Percentiles rank a stretch among this genome's conserved stretches.
These are phyloP conservation scores for Leptoteleia sp. DNA, from an alignment of 1,140 invertebrate genomes.

Conservation along the genomic window DNA sequence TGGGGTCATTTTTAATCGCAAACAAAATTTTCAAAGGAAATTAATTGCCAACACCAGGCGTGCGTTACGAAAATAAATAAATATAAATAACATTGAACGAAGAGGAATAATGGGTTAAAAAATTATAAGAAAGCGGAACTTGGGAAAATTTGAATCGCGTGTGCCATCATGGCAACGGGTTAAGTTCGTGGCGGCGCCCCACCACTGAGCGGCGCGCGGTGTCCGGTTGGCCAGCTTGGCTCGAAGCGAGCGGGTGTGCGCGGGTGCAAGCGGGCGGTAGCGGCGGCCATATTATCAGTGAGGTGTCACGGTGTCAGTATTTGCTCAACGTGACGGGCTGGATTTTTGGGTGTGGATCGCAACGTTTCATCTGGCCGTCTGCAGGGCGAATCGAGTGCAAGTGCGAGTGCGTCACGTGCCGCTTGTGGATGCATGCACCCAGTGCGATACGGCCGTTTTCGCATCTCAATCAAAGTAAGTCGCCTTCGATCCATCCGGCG, in stretches of 20 bases:
- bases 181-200: constrained; percentile 12
- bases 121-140: too few species aligned
- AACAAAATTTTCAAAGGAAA: too few species aligned
- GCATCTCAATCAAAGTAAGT: constrained; percentile 43
- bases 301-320: constrained; percentile 82
- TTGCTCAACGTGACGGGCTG: constrained; percentile 78
- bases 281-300: constrained; percentile 80
- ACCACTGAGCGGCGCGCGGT: neutral
- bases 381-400: constrained; percentile 68
- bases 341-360: constrained; percentile 80
- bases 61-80: too few species aligned
- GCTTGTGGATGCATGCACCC: constrained; percentile 72
- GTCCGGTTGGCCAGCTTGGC: constrained; percentile 32
- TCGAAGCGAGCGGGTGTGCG: constrained; percentile 13
- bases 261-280: constrained; percentile 40
- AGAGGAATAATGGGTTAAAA: too few species aligned
- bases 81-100: too few species aligned
- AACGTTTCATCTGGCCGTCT: constrained; percentile 69
- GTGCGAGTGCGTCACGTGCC: constrained; percentile 70
- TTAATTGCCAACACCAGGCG: too few species aligned
- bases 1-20: too few species aligned
- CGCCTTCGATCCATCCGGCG: constrained; percentile 15
- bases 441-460: constrained; percentile 40
- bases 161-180: constrained; percentile 4
- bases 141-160: constrained; percentile 8